phyloP scores from a whole-genome alignment of 2,797 vertebrate genomes.

The Hephaestus fuliginosus region DNA sequence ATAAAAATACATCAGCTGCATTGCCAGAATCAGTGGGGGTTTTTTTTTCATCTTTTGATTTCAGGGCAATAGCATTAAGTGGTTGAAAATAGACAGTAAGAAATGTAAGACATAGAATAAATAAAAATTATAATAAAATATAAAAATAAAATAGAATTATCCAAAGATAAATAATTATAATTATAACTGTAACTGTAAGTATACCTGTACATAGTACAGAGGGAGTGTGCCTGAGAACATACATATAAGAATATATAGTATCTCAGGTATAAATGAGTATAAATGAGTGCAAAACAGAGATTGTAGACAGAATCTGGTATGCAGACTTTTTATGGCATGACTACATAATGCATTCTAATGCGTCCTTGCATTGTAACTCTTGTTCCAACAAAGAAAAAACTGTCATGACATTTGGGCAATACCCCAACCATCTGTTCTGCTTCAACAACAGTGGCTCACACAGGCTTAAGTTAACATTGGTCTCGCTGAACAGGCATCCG shows the following conservation, averaged over 20 bases:
- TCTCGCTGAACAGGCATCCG: conserved; percentile 36
- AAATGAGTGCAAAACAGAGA: not conserved
- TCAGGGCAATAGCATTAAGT: too few relatives aligned
- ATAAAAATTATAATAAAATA: too few relatives aligned
- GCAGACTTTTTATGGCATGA: conserved; percentile 6
- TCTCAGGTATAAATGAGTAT: too few relatives aligned
- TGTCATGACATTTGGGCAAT: conserved; percentile 40
- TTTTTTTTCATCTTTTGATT: not conserved
- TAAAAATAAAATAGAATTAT: too few relatives aligned
- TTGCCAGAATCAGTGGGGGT: not conserved
- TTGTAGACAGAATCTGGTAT: conserved; percentile 12
- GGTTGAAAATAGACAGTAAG: too few relatives aligned
- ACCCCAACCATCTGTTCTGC: conserved; percentile 48
- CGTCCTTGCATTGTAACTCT: conserved; percentile 18
- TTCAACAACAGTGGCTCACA: conserved; percentile 20
- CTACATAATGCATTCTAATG: conserved; percentile 7
- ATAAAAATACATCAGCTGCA: not conserved
- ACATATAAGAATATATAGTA: too few relatives aligned
- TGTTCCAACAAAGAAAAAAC: conserved; percentile 8
- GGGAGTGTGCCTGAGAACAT: too few relatives aligned
- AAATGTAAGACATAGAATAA: too few relatives aligned
- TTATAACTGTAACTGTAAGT: too few relatives aligned
- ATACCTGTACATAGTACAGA: too few relatives aligned
- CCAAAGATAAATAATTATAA: too few relatives aligned
- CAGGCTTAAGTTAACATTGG: not conserved